Evolutionary conservation across 2,113 vertebrate species (phyloP).

Genomic region (Siniperca knerii): DNA sequence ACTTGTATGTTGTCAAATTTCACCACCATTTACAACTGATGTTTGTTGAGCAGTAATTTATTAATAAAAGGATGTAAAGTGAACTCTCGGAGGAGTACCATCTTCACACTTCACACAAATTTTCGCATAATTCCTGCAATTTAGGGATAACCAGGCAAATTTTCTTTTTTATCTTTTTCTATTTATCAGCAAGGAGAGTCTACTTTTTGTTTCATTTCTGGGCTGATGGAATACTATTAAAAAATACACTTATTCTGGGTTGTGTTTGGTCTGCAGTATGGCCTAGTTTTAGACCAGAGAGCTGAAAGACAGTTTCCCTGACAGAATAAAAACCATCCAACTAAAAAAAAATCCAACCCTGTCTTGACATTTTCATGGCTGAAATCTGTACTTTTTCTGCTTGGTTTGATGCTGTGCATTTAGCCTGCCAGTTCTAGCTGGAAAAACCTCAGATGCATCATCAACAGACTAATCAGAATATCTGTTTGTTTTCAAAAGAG

Average conservation of each 20-base stretch:
- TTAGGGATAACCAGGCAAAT: too few species aligned
- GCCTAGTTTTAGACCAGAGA: constrained; percentile 22
- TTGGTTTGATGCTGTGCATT: constrained; percentile 4
- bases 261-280: background rate
- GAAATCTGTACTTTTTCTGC: background rate
- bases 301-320: background rate
- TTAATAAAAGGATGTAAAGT: background rate
- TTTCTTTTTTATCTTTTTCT: background rate
- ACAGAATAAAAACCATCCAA: background rate
- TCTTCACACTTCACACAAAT: background rate
- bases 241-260: background rate
- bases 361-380: constrained; percentile 25
- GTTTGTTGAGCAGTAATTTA: background rate
- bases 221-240: background rate
- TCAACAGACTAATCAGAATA: background rate
- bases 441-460: background rate
- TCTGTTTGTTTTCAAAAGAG: constrained; percentile 24
- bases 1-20: background rate
- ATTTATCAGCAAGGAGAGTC: background rate
- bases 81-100: background rate
- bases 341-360: background rate
- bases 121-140: background rate
- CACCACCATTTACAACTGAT: background rate
- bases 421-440: background rate
- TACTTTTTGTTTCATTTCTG: background rate